These are phyloP conservation scores for Promerops cafer DNA, from an alignment of 2,113 vertebrate species.

Conservation along the genomic window DNA sequence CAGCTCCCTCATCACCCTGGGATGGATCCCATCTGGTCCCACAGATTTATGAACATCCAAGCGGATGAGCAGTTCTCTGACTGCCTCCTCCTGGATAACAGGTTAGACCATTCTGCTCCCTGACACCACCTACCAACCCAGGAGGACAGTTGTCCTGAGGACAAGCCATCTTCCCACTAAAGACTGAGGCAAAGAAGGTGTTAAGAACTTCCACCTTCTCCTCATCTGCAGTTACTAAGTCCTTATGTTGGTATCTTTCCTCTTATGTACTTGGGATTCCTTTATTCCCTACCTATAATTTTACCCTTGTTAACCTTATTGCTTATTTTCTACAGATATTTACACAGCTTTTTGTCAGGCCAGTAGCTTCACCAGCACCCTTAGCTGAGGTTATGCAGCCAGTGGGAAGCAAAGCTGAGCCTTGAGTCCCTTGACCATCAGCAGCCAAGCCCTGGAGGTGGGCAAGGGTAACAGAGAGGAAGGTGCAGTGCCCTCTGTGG, in stretches of 20 bases:
- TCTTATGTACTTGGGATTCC: background rate
- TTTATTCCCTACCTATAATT: background rate
- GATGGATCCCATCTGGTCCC: too few relatives aligned
- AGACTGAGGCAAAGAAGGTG: background rate
- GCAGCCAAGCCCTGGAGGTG: background rate
- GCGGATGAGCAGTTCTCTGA: background rate
- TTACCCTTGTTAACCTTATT: background rate
- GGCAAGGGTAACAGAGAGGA: rapidly evolving
- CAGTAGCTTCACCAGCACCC: background rate
- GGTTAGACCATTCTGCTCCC: background rate
- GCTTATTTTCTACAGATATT: background rate
- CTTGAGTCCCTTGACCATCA: background rate
- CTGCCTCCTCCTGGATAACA: background rate
- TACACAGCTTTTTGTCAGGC: background rate
- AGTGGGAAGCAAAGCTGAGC: background rate
- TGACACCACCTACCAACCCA: background rate
- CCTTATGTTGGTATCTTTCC: background rate
- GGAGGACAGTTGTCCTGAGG: background rate
- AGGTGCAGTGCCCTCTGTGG: background rate
- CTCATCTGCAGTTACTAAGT: background rate
- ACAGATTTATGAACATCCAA: background rate
- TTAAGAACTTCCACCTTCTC: background rate
- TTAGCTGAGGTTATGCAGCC: background rate
- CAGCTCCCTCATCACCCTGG: background rate
- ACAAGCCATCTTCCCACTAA: background rate